phyloP scores from a whole-genome alignment of 2,888 invertebrate species.

The Synergus laeviventris region DNA sequence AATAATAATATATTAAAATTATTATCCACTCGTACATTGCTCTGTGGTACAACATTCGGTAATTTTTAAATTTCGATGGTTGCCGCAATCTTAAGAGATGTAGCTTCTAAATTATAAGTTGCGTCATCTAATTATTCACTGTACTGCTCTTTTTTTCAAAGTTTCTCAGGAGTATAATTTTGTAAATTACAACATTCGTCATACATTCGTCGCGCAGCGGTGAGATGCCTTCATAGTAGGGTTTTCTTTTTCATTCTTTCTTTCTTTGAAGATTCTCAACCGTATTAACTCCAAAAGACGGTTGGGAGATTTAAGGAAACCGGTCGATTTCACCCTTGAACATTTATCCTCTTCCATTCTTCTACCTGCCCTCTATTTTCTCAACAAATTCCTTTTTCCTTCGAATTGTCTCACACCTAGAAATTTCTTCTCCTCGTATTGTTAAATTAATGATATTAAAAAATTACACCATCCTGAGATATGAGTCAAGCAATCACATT shows the following conservation, averaged over 20 bases:
- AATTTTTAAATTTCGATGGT: no score
- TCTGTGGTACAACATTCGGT: no score
- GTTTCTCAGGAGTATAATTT: neutral
- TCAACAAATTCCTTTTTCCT: neutral
- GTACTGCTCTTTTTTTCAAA: neutral
- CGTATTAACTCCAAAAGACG: constrained; percentile 11
- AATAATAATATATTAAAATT: neutral
- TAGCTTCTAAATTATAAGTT: neutral
- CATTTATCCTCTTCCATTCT: constrained; percentile 30
- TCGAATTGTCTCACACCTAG: neutral
- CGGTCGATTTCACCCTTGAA: constrained; percentile 17
- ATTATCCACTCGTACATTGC: no score
- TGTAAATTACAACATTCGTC: constrained; percentile 11
- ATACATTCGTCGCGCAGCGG: constrained; percentile 27
- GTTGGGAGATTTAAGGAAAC: constrained; percentile 24
- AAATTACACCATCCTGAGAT: neutral
- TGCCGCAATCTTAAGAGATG: no score
- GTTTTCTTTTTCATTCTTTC: constrained; percentile 19
- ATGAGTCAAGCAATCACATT: no score
- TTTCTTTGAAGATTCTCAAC: constrained; percentile 21
- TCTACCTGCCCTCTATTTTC: constrained; percentile 30
- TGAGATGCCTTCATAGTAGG: constrained; percentile 15
- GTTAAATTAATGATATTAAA: neutral
- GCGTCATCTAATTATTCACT: neutral
- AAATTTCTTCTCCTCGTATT: neutral